Percentiles rank a stretch among this genome's conserved stretches.
phyloP scores from a whole-genome alignment of 2,888 invertebrate genomes.

The Spilarctia lutea region DNA sequence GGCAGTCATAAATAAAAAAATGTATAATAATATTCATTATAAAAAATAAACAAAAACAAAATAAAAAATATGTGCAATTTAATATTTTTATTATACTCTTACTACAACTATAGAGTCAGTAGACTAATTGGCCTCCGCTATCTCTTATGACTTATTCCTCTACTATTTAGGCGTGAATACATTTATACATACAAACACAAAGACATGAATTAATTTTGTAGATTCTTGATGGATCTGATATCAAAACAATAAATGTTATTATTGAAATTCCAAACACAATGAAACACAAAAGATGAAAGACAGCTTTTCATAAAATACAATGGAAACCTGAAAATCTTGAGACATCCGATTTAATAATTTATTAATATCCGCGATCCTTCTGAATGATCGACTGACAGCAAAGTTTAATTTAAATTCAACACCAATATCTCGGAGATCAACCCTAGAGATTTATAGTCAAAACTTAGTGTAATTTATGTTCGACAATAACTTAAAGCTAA shows the following conservation, averaged over 20 bases:
- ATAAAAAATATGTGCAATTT: too few species aligned
- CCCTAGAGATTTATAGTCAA: conserved; percentile 74
- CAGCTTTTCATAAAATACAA: not conserved
- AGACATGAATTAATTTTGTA: not conserved
- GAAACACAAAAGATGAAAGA: not conserved
- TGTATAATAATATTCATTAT: too few species aligned
- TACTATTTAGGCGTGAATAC: too few species aligned
- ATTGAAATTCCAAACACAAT: not conserved
- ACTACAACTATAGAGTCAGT: too few species aligned
- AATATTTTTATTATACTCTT: too few species aligned
- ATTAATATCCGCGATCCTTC: not conserved
- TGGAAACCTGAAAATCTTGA: not conserved
- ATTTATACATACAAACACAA: not conserved
- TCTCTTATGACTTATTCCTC: too few species aligned
- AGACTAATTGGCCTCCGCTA: too few species aligned
- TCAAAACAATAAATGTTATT: not conserved
- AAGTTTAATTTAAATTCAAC: conserved; percentile 20
- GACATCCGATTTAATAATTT: not conserved
- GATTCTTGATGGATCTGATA: not conserved
- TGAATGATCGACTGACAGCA: conserved; percentile 11
- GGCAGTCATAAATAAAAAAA: too few species aligned
- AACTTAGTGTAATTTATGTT: conserved; percentile 82
- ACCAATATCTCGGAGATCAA: conserved; percentile 42
- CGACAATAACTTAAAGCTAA: conserved; percentile 79
- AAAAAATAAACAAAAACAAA: too few species aligned